Percentiles rank a stretch among this genome's conserved stretches.
Conservation (phyloP, 1,140 invertebrate genomes). For the Cephus cinctus region DNA sequence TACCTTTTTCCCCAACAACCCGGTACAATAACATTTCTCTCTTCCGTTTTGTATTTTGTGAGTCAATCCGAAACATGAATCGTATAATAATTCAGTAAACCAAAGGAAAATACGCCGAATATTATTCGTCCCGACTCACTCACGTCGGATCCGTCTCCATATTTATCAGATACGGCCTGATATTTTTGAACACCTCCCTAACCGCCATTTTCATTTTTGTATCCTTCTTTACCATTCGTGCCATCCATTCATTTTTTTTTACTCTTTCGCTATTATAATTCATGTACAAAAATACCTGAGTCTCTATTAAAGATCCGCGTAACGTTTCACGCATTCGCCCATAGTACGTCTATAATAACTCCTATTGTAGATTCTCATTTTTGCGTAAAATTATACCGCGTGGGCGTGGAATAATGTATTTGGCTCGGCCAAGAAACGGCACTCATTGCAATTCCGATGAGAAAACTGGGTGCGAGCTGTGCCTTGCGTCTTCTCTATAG, state of each 20-base stretch:
- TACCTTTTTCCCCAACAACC: constrained; percentile 30
- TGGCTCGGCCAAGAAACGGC: constrained; percentile 32
- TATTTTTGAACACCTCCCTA: too few species aligned
- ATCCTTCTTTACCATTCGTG: too few species aligned
- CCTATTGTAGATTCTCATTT: too few species aligned
- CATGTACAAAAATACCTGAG: too few species aligned
- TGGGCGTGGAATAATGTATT: constrained; percentile 36
- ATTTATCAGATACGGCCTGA: too few species aligned
- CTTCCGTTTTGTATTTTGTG: constrained; percentile 56
- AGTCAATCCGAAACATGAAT: constrained; percentile 59
- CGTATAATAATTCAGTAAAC: constrained; percentile 55
- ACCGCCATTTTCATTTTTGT: too few species aligned
- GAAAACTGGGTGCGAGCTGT: constrained; percentile 42
- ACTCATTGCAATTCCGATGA: constrained; percentile 51
- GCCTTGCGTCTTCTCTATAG: constrained; percentile 38
- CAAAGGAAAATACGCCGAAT: constrained; percentile 53
- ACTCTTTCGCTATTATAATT: too few species aligned
- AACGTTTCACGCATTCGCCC: too few species aligned
- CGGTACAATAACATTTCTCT: constrained; percentile 54
- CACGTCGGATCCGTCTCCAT: constrained; percentile 41
- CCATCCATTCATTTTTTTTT: too few species aligned
- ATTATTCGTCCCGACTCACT: constrained; percentile 48
- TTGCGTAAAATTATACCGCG: constrained; percentile 34
- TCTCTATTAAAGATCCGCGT: too few species aligned
- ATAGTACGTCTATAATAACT: too few species aligned